Conservation (phyloP, 2,888 invertebrate genomes). For the Euzophera pinguis region DNA sequence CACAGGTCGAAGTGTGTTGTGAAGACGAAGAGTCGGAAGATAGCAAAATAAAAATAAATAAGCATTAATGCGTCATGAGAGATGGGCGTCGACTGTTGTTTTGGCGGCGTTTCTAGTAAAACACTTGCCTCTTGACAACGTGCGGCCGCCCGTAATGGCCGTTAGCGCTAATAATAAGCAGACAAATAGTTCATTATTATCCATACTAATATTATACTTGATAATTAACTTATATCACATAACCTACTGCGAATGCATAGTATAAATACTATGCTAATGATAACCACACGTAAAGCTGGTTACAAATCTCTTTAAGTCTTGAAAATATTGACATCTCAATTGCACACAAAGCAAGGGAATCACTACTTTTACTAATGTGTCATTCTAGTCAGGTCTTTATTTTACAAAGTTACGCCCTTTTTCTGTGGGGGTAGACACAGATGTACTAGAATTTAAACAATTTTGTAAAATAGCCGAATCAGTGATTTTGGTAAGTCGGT, state of each 20-base stretch:
- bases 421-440: constrained; percentile 29
- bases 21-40: constrained; percentile 58
- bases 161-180: constrained; percentile 75
- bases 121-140: constrained; percentile 80
- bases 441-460: constrained; percentile 33
- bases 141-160: constrained; percentile 78
- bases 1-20: constrained; percentile 43
- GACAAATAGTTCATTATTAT: constrained; percentile 64
- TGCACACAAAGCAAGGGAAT: constrained; percentile 34
- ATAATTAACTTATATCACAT: constrained; percentile 18
- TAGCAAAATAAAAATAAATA: constrained; percentile 70
- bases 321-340: constrained; percentile 18
- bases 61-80: constrained; percentile 79
- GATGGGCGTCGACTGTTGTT: constrained; percentile 72
- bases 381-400: constrained; percentile 10
- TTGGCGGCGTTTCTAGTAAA: constrained; percentile 75
- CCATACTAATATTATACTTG: too few relatives aligned
- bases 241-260: constrained; percentile 6
- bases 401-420: constrained; percentile 15
- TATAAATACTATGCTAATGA: constrained; percentile 1
- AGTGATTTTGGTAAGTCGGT: background rate
- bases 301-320: constrained; percentile 4
- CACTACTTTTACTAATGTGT: constrained; percentile 9
- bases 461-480: background rate
- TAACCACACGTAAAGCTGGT: constrained; percentile 1